Base-by-base conservation (phyloP, 2,888 invertebrate genomes). In the Platycnemis pennipes region DNA sequence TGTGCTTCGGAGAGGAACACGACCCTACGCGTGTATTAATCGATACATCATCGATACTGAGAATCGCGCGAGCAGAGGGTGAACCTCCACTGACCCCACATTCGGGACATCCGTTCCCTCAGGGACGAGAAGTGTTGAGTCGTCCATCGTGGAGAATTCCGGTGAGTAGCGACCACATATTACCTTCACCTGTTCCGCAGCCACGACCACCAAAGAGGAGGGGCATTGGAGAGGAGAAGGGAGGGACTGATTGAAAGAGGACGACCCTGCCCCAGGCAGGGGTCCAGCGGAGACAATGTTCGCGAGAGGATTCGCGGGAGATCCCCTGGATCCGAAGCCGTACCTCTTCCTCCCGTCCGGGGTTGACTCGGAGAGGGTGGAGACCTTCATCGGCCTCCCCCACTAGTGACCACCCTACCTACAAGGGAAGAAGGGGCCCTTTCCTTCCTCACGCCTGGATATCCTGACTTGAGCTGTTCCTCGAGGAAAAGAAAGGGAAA, bases 301-400 rank as follows among this genome's bases (percentile, higher is more conserved):
- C 31, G 63, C 53, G 42, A 5, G 22, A 22, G 42, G 69, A n/a
- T 26, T 44, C 91, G n/a, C 22, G 45, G 44, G 91, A 45, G n/a
- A 42, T 44, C 42, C 44, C 44, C n/a, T 8, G 13, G 49, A 11
- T 0, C 19, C 37, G 77, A 37, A 16, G n/a, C 37, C 31, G 77
- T 13, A 37, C 77, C 11, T 16, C 37, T n/a, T 77, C 11, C 56
- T 89, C 42, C 46, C n/a, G 42, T 91, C 91, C 26, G 91, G 91
- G 16, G 91, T 91, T 44, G 91, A 91, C 63, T 91, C 91, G 1
- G 91, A 91, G 44, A 91, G 44, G 45, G 91, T 91, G 31, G 91
- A 44, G 44, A 37, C 45, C 44, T 44, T 91, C 42, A 5, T 91
- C 44, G 44, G 44, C n/a, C 44, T 91, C 63, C 63, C 44, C 49